These are phyloP conservation scores for Oryzias javanicus DNA, from an alignment of 2,113 vertebrate species.

Conservation along the genomic window DNA sequence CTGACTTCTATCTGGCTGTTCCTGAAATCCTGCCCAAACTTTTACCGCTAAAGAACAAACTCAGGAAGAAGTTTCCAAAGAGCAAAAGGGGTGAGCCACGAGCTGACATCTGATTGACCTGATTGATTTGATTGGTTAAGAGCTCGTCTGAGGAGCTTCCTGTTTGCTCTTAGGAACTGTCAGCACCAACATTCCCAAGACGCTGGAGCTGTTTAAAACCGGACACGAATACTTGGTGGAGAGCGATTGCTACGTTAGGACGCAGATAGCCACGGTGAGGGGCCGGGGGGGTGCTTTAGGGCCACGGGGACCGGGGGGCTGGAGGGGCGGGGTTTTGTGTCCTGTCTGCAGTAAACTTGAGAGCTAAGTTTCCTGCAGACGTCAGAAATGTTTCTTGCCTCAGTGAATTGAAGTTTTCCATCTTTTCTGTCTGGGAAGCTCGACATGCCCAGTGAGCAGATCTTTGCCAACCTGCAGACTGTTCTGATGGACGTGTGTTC, in stretches of 20 bases:
- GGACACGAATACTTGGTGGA: slow-evolving; percentile 84
- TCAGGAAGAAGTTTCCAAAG: slow-evolving; percentile 87
- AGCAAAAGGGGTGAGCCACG: slow-evolving; percentile 67
- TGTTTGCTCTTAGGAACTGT: slow-evolving; percentile 77
- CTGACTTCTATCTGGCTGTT: slow-evolving; percentile 88
- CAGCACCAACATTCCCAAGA: slow-evolving; percentile 80
- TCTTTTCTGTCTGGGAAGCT: slow-evolving; percentile 71
- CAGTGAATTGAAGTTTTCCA: not conserved
- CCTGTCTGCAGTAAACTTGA: too few species aligned
- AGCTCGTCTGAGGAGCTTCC: not conserved
- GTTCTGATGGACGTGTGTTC: slow-evolving; percentile 83
- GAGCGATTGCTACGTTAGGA: slow-evolving; percentile 70
- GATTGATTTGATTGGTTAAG: too few species aligned
- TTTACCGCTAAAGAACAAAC: slow-evolving; percentile 81
- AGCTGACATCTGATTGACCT: not conserved
- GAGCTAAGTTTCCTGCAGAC: too few species aligned
- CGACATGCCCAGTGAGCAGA: slow-evolving; percentile 85
- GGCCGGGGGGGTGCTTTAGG: too few species aligned
- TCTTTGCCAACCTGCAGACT: slow-evolving; percentile 81
- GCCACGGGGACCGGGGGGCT: too few species aligned
- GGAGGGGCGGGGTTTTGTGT: too few species aligned
- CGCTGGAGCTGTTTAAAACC: slow-evolving; percentile 82
- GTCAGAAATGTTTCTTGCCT: too few species aligned
- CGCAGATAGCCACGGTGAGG: slow-evolving; percentile 62
- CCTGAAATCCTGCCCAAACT: slow-evolving; percentile 84